These are phyloP conservation scores for Pteria penguin DNA, from an alignment of 2,888 invertebrate species.

Conservation along the genomic window DNA sequence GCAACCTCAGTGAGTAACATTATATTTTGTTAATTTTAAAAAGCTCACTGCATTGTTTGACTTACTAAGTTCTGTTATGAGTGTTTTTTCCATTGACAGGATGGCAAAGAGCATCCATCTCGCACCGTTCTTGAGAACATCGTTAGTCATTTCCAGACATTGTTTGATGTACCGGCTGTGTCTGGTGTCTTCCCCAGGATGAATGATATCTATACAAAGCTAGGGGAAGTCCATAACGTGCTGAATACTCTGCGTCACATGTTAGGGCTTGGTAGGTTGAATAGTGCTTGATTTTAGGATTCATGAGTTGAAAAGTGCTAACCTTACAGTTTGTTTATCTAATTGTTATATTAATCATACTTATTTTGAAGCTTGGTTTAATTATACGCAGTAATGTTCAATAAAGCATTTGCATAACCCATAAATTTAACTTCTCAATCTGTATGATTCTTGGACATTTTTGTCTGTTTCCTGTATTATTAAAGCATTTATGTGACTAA, in stretches of 20 bases:
- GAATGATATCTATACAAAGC: conserved; percentile 77
- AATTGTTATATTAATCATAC: not conserved
- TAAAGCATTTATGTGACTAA: no score
- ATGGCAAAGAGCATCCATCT: conserved; percentile 63
- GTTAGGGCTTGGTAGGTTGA: conserved; percentile 70
- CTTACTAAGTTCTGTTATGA: no score
- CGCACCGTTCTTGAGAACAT: conserved; percentile 71
- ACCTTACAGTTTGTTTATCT: not conserved
- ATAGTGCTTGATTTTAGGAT: no score
- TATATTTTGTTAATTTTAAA: no score
- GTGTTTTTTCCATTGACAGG: no score
- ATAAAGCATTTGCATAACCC: no score
- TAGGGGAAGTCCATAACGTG: conserved; percentile 77
- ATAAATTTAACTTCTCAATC: no score
- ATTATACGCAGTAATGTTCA: no score
- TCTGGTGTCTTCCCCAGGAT: conserved; percentile 77
- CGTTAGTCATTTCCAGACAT: conserved; percentile 77
- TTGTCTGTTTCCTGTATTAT: not conserved
- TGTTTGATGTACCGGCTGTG: conserved; percentile 76
- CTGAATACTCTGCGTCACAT: conserved; percentile 72
- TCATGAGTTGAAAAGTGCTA: no score
- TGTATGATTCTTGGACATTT: not conserved
- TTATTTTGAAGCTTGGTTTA: not conserved
- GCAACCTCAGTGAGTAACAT: no score
- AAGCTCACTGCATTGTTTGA: no score